These are phyloP conservation scores for Prochilodus magdalenae DNA, from an alignment of 2,113 vertebrate species.

Conservation along the genomic window DNA sequence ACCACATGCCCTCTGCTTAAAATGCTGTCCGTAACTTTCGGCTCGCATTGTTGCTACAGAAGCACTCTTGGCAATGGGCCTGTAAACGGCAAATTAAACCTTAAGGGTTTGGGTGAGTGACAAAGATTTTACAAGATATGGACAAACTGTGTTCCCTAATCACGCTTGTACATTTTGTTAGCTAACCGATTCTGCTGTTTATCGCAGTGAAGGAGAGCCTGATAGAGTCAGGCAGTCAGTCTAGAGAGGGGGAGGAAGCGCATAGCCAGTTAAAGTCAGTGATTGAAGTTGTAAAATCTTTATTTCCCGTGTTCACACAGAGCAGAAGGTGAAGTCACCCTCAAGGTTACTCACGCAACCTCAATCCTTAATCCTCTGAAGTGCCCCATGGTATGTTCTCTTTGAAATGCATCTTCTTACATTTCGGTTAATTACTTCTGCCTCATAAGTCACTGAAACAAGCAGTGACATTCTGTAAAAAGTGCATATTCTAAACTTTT, in stretches of 20 bases:
- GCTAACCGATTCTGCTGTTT: neutral
- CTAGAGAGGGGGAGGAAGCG: neutral
- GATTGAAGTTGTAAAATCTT: neutral
- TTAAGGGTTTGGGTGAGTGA: neutral
- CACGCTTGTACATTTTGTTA: neutral
- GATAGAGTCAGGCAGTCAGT: neutral
- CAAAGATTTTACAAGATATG: slow-evolving; percentile 9
- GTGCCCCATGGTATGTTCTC: too few species aligned
- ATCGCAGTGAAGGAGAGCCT: neutral
- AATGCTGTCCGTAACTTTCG: neutral
- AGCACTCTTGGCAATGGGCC: neutral
- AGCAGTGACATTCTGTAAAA: too few species aligned
- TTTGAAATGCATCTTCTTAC: too few species aligned
- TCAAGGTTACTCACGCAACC: too few species aligned
- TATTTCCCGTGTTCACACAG: neutral
- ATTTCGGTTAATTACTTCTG: too few species aligned
- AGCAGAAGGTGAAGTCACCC: neutral
- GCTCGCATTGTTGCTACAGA: neutral
- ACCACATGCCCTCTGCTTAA: neutral
- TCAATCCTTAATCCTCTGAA: too few species aligned
- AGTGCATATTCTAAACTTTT: too few species aligned
- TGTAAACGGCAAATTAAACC: slow-evolving; percentile 3
- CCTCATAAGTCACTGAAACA: too few species aligned
- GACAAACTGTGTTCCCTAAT: slow-evolving; percentile 2
- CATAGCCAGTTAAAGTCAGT: neutral